These are phyloP conservation scores for Crotalus horridus DNA, from an alignment of 2,113 vertebrate species.

Conservation along the genomic window DNA sequence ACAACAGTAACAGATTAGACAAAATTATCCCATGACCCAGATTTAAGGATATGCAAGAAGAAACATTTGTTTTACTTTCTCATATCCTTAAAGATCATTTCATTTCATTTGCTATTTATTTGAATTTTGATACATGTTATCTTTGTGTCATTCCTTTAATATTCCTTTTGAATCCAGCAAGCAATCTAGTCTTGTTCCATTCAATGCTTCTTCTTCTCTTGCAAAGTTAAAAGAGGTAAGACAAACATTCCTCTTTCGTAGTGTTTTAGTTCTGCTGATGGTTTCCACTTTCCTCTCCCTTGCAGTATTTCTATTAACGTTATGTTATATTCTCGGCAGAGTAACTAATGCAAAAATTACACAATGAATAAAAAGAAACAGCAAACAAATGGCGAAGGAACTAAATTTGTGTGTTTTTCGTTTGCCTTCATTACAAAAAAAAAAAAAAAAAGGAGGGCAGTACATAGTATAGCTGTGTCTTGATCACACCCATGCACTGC, in stretches of 20 bases:
- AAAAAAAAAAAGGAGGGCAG: background rate
- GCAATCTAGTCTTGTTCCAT: background rate
- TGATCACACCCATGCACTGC: background rate
- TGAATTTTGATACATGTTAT: background rate
- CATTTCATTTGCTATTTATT: background rate
- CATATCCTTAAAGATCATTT: background rate
- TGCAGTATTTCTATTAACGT: background rate
- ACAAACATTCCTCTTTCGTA: background rate
- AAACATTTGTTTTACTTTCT: background rate
- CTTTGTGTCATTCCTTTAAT: background rate
- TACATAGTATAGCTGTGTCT: background rate
- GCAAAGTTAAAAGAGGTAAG: background rate
- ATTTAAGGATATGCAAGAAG: background rate
- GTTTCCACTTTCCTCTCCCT: background rate
- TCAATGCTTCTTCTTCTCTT: background rate
- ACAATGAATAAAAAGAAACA: background rate
- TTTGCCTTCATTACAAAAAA: background rate
- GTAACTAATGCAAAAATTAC: background rate
- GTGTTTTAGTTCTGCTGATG: background rate
- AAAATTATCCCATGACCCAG: background rate
- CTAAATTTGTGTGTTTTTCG: background rate
- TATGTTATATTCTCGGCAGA: background rate
- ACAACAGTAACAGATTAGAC: background rate
- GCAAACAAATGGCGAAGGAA: background rate
- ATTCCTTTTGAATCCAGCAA: background rate